These are phyloP conservation scores for Ascidia mentula DNA, from an alignment of 23 tunicate species.

Conservation along the genomic window DNA sequence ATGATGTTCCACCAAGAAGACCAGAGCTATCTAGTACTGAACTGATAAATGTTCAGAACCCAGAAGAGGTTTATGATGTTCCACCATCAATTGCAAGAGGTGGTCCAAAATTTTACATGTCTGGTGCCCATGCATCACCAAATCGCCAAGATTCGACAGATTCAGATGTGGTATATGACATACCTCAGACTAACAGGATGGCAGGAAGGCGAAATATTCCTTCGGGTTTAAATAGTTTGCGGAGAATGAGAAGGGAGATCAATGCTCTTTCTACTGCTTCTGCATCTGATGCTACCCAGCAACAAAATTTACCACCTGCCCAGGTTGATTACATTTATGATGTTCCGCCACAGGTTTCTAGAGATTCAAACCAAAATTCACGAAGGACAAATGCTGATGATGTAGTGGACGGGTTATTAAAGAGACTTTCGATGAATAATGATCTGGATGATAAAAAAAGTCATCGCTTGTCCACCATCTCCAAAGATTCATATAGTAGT, in stretches of 20 bases:
- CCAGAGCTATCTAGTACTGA: constrained; percentile 11
- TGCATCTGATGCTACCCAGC: not conserved
- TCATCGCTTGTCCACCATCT: constrained; percentile 43
- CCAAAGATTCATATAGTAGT: constrained; percentile 67
- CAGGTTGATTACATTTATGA: constrained; percentile 76
- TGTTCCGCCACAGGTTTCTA: constrained; percentile 78
- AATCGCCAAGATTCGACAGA: constrained; percentile 44
- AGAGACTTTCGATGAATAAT: constrained; percentile 27
- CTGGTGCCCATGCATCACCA: constrained; percentile 5
- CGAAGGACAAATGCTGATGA: constrained; percentile 26
- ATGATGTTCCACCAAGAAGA: constrained; percentile 84
- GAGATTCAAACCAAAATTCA: constrained; percentile 15
- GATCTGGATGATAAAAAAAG: constrained; percentile 11
- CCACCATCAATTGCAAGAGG: constrained; percentile 40
- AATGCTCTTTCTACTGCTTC: constrained; percentile 6
- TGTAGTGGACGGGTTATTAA: constrained; percentile 54
- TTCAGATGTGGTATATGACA: constrained; percentile 84
- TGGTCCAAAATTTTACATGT: constrained; percentile 8
- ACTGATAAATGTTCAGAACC: constrained; percentile 43
- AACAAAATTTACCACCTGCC: not conserved
- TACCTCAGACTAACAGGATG: constrained; percentile 62
- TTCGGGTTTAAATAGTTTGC: constrained; percentile 52
- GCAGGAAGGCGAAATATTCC: constrained; percentile 21
- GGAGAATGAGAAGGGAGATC: constrained; percentile 66
- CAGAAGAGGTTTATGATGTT: constrained; percentile 81